Evolutionary conservation across 2,888 invertebrate species (phyloP).

Genomic region (Tiphia femorata): DNA sequence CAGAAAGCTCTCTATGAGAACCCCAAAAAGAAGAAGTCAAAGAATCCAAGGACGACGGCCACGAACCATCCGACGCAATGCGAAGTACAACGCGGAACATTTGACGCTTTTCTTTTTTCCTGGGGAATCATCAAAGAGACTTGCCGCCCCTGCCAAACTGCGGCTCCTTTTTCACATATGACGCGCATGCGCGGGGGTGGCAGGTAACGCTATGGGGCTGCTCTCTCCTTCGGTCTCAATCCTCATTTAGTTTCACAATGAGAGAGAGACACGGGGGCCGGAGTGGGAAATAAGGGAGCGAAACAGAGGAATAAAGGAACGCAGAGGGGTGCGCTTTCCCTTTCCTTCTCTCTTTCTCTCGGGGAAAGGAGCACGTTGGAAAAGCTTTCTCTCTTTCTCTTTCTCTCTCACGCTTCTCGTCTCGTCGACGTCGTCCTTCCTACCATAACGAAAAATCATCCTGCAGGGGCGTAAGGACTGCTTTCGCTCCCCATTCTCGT

Average conservation of each 20-base stretch:
- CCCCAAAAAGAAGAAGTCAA: too few species aligned
- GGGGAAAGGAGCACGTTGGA: background rate
- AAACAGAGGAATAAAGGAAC: slow-evolving; percentile 22
- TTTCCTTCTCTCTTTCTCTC: too few species aligned
- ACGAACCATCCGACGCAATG: too few species aligned
- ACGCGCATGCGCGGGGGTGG: background rate
- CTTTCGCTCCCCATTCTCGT: background rate
- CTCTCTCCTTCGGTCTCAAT: slow-evolving; percentile 10
- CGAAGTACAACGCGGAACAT: background rate
- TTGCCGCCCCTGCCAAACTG: too few species aligned
- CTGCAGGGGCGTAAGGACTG: background rate
- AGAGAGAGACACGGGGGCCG: slow-evolving; percentile 12
- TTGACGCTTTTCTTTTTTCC: too few species aligned
- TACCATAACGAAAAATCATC: background rate
- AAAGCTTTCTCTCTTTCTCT: background rate
- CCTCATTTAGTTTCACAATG: slow-evolving; percentile 29
- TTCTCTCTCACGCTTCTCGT: background rate
- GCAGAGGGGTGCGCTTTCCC: background rate
- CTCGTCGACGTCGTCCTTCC: background rate
- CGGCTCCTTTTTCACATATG: slow-evolving; percentile 6
- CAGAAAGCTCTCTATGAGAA: too few species aligned
- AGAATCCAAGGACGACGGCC: too few species aligned
- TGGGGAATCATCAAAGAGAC: too few species aligned
- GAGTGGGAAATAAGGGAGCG: too few species aligned
- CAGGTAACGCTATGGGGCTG: slow-evolving; percentile 5